phyloP scores from a whole-genome alignment of 2,888 invertebrate species.

The Thymelicus lineola region DNA sequence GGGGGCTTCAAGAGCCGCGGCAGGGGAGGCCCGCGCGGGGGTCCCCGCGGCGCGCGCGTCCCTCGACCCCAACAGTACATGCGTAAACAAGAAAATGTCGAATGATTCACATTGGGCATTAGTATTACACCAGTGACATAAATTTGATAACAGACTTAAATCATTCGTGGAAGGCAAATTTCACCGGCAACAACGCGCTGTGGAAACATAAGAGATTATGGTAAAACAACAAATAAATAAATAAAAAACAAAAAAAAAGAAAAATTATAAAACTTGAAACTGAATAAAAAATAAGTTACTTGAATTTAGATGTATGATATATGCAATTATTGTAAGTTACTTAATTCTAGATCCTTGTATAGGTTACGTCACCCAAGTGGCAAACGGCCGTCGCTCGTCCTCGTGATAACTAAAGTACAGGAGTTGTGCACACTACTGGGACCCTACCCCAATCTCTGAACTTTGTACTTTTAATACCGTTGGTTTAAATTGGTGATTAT shows the following conservation, averaged over 20 bases:
- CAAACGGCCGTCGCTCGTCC: conserved; percentile 55
- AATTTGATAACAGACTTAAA: conserved; percentile 68
- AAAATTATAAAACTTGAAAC: conserved; percentile 84
- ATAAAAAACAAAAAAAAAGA: conserved; percentile 83
- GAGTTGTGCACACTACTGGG: conserved; percentile 69
- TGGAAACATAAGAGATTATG: conserved; percentile 83
- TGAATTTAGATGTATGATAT: conserved; percentile 84
- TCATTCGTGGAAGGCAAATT: conserved; percentile 88
- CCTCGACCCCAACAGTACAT: conserved; percentile 62
- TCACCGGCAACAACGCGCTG: conserved; percentile 88
- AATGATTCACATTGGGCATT: conserved; percentile 55
- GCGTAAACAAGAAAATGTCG: conserved; percentile 70
- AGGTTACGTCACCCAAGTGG: conserved; percentile 65
- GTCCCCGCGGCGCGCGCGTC: conserved; percentile 58
- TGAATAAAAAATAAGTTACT: conserved; percentile 83
- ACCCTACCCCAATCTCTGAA: conserved; percentile 67
- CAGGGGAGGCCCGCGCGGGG: conserved; percentile 66
- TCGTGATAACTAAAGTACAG: conserved; percentile 79
- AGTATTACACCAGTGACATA: conserved; percentile 41
- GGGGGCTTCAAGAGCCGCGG: conserved; percentile 85
- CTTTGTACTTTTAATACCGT: conserved; percentile 66
- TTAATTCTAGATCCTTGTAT: conserved; percentile 81
- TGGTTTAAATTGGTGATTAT: conserved; percentile 62
- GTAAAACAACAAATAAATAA: conserved; percentile 70
- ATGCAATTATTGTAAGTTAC: conserved; percentile 84